A percentile compares a stretch with the other conserved stretches of the same genome.
Conservation (phyloP, 2,888 invertebrate genomes). For the Geotrupes spiniger region DNA sequence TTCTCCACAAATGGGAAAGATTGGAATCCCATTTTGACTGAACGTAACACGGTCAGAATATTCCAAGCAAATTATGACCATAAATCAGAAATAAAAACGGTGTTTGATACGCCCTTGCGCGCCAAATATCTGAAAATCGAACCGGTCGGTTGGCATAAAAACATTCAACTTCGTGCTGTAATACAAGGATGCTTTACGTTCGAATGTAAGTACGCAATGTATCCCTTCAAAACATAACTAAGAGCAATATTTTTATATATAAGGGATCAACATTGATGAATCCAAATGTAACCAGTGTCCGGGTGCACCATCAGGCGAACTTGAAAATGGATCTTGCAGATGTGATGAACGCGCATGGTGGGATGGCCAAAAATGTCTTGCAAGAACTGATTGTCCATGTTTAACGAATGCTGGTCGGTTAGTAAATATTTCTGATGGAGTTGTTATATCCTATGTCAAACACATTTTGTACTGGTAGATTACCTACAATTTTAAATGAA, state of each 20-base stretch:
- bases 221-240: neutral
- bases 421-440: no score
- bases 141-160: constrained; percentile 70
- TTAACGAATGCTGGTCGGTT: constrained; percentile 64
- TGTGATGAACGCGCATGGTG: constrained; percentile 63
- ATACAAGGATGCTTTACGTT: constrained; percentile 75
- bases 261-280: no score
- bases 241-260: no score
- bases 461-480: constrained; percentile 11
- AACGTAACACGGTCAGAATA: constrained; percentile 54
- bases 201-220: constrained; percentile 64
- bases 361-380: constrained; percentile 72
- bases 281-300: constrained; percentile 9
- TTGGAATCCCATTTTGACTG: no score
- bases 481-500: no score
- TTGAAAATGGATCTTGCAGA: constrained; percentile 54
- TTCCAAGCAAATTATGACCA: constrained; percentile 75
- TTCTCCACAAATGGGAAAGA: no score
- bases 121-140: constrained; percentile 69
- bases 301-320: constrained; percentile 9
- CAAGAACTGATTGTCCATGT: constrained; percentile 75
- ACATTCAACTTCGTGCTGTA: constrained; percentile 72
- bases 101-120: constrained; percentile 70
- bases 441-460: constrained; percentile 15
- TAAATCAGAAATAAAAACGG: constrained; percentile 58